phyloP scores from a whole-genome alignment of 2,888 invertebrate species.

The Agonopterix heracliana region DNA sequence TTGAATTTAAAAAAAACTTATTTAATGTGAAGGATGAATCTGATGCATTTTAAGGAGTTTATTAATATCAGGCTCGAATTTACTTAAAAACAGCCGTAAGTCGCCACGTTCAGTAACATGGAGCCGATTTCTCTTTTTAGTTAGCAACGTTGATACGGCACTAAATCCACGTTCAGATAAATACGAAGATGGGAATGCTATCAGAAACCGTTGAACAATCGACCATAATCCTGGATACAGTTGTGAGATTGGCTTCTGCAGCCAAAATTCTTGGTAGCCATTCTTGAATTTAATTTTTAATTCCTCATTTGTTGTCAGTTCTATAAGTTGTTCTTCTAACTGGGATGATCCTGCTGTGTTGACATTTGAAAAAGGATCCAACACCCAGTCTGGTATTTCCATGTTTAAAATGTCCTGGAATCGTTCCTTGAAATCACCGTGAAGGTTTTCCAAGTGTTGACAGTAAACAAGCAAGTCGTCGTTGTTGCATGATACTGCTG shows the following conservation, averaged over 20 bases:
- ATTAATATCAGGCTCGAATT: conserved; percentile 20
- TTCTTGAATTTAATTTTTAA: conserved; percentile 19
- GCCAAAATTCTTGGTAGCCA: conserved; percentile 19
- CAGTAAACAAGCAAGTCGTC: conserved; percentile 15
- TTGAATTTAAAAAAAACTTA: neutral
- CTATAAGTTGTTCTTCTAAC: conserved; percentile 20
- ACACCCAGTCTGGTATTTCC: conserved; percentile 10
- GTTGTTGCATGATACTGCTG: conserved; percentile 16
- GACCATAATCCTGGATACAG: conserved; percentile 12
- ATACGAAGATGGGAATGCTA: conserved; percentile 12
- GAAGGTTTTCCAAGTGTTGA: conserved; percentile 17
- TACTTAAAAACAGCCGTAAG: conserved; percentile 19
- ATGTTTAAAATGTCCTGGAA: conserved; percentile 21
- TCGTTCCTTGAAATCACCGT: conserved; percentile 16
- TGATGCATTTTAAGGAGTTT: conserved; percentile 6
- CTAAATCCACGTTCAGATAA: conserved; percentile 14
- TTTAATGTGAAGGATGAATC: neutral
- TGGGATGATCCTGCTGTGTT: conserved; percentile 9
- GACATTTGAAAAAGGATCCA: conserved; percentile 23
- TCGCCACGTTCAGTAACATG: conserved; percentile 17
- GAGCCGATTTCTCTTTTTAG: conserved; percentile 13
- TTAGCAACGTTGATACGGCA: conserved; percentile 12
- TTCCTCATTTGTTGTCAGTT: conserved; percentile 21
- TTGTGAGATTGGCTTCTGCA: conserved; percentile 15
- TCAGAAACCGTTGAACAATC: conserved; percentile 12